phyloP scores from a whole-genome alignment of 2,888 invertebrate species.

The Ommatoiulus sabulosus region DNA sequence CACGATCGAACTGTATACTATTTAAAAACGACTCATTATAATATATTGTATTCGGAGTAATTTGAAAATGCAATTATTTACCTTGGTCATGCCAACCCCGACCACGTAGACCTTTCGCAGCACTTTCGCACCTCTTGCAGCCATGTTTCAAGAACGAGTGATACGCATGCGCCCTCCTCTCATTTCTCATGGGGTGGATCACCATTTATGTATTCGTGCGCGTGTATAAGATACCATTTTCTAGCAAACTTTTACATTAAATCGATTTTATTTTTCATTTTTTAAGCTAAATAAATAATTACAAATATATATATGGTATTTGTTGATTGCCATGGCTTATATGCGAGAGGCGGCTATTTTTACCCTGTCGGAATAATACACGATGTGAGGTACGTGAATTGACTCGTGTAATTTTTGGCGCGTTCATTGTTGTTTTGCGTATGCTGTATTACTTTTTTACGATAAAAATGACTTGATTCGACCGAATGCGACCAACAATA shows the following conservation, averaged over 20 bases:
- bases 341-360: background rate
- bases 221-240: background rate
- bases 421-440: constrained; percentile 61
- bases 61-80: constrained; percentile 66
- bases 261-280: background rate
- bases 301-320: background rate
- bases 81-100: constrained; percentile 98
- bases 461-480: constrained; percentile 54
- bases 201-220: background rate
- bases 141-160: constrained; percentile 49
- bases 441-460: constrained; percentile 52
- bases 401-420: constrained; percentile 59
- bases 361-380: constrained; percentile 50
- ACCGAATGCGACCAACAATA: constrained; percentile 20
- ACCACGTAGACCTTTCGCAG: constrained; percentile 81
- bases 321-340: background rate
- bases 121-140: constrained; percentile 45
- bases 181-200: constrained; percentile 5
- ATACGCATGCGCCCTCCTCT: constrained; percentile 35
- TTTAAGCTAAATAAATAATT: background rate
- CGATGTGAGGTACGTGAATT: constrained; percentile 49
- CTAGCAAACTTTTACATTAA: background rate
- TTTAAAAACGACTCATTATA: background rate
- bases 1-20: background rate
- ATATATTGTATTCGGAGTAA: background rate